Percentiles rank a stretch among this genome's conserved stretches.
phyloP scores from a whole-genome alignment of 2,888 invertebrate genomes.

The Agrochola macilenta region DNA sequence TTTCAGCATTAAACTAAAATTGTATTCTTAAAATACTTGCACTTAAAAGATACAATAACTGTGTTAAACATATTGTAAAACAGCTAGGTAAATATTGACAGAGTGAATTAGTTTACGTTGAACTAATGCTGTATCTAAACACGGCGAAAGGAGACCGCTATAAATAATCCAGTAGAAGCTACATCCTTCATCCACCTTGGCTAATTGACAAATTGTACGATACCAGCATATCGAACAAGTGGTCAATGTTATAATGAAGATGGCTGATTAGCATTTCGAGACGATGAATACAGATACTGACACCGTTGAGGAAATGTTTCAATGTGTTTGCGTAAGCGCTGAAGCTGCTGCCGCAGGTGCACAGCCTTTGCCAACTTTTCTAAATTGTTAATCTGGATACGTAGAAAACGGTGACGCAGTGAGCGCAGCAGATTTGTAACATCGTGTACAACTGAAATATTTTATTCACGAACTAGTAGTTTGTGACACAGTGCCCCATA shows the following conservation, averaged over 20 bases:
- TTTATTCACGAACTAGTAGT: slow-evolving; percentile 24
- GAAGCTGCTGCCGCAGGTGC: slow-evolving; percentile 31
- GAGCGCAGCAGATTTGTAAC: slow-evolving; percentile 4
- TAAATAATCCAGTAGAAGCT: slow-evolving; percentile 59
- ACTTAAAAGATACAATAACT: slow-evolving; percentile 41
- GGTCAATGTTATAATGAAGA: slow-evolving; percentile 61
- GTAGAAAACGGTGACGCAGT: slow-evolving; percentile 13
- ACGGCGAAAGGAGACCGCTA: slow-evolving; percentile 42
- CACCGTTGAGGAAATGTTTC: slow-evolving; percentile 47
- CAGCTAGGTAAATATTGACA: slow-evolving; percentile 55
- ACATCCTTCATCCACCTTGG: slow-evolving; percentile 61
- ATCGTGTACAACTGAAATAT: slow-evolving; percentile 36
- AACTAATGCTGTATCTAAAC: slow-evolving; percentile 40
- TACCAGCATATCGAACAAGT: slow-evolving; percentile 73
- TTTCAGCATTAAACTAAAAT: slow-evolving; percentile 25
- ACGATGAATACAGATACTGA: slow-evolving; percentile 59
- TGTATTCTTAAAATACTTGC: slow-evolving; percentile 38
- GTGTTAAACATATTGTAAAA: slow-evolving; percentile 31
- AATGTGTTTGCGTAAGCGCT: slow-evolving; percentile 47
- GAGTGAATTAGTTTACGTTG: slow-evolving; percentile 50
- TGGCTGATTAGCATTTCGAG: slow-evolving; percentile 58
- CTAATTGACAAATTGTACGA: slow-evolving; percentile 75
- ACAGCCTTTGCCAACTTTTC: slow-evolving; percentile 35
- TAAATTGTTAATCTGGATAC: slow-evolving; percentile 34
- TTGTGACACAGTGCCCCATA: slow-evolving; percentile 4